Evolutionary conservation across 2,797 vertebrate species (phyloP).

Genomic region (Phoxinus dragarum): DNA sequence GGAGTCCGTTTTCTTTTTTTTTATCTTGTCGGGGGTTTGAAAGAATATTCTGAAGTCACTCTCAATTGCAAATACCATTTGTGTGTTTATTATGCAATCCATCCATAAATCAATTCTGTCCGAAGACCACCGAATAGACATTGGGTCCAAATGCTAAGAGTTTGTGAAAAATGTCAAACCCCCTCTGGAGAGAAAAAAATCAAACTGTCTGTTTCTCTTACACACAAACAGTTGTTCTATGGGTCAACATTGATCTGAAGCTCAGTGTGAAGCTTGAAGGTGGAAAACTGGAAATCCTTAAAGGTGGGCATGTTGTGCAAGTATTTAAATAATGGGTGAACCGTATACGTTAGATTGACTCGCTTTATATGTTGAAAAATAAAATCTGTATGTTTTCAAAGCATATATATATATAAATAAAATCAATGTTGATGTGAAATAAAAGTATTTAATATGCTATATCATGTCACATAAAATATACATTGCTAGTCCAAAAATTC

Average conservation of each 20-base stretch:
- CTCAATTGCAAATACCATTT: neutral
- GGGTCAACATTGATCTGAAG: slow-evolving; percentile 47
- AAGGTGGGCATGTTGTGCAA: neutral
- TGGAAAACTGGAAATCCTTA: slow-evolving; percentile 32
- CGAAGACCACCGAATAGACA: slow-evolving; percentile 24
- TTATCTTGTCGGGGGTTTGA: neutral
- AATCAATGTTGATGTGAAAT: neutral
- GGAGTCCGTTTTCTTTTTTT: neutral
- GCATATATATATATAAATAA: neutral
- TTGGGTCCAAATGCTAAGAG: slow-evolving; percentile 48
- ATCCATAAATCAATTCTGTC: slow-evolving; percentile 56
- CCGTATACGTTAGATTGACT: neutral
- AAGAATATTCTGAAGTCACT: neutral
- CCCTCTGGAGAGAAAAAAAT: slow-evolving; percentile 38
- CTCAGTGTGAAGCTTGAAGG: slow-evolving; percentile 30
- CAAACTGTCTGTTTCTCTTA: slow-evolving; percentile 20
- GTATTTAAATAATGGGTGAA: neutral
- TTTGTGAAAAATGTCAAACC: slow-evolving; percentile 57
- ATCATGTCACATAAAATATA: neutral
- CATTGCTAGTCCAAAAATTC: too few relatives aligned
- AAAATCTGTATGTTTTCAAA: neutral
- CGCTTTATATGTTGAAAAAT: neutral
- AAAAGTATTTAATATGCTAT: neutral
- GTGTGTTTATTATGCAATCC: slow-evolving; percentile 28
- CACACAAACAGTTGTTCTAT: slow-evolving; percentile 22